Evolutionary conservation across 2,113 vertebrate genomes (phyloP), one percentile per base, ranked within the genome.

Genomic region (Ailurus styani): DNA sequence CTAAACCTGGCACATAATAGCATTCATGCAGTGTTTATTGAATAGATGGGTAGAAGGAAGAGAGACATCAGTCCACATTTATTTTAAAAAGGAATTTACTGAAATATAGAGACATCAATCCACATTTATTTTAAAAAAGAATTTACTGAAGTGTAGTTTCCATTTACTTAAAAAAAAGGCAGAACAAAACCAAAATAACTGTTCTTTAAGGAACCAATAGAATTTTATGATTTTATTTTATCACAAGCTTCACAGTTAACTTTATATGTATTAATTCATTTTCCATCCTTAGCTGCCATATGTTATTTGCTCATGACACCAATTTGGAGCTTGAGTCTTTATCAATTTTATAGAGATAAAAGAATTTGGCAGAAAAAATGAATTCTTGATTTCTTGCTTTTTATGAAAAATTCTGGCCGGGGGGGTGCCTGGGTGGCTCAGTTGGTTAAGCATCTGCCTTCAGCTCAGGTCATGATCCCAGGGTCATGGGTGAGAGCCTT

Each of bases 121-220:
- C 47, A 81, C 18, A 88, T 82, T 87, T 87, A 86, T 83, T 96
- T 93, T 42, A 68, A 95, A 97, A 95, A 78, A 6, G 12, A 96
- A 86, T 87, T 66, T 60, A 75, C 72, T 77, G 78, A 97, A 23
- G 7, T 87, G 57, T 40, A 70, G 29, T 77, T 94, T 88, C 68
- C 12, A 78, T 91, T 68, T 92, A 83, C 70, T 77, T n/a, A 86
- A 68, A 66, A 66, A 34, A 57, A 11, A 45, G 31, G 34, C 10
- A 83, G 79, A 87, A 27, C 10, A 54, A 78, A 90, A 66, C 12
- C 66, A 93, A 85, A 78, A 29, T 13, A 85, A 57, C 8, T 47
- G 47, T 70, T 82, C 68, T 86, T 50, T 45, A 78, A 93, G 45
- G 11, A 93, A n/a, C 45, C 93, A 66, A 62, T 64, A 73, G 27